Percentiles rank a stretch among this genome's conserved stretches.
Conservation (phyloP, 2,113 vertebrate genomes). For the Chaetops frenatus region DNA sequence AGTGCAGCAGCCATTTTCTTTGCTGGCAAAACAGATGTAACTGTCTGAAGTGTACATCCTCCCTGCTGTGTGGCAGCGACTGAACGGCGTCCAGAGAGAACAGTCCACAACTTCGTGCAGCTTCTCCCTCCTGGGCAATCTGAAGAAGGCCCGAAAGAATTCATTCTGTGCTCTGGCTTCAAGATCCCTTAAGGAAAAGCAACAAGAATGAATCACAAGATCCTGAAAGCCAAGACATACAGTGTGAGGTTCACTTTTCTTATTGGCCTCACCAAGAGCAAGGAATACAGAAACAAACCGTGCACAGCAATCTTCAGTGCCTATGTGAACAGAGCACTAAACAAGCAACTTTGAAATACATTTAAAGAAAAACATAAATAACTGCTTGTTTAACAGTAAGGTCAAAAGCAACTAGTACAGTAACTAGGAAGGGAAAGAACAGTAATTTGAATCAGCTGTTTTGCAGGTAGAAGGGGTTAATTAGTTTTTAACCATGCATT, state of each 20-base stretch:
- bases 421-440: neutral
- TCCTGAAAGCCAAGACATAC: neutral
- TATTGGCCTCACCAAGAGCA: neutral
- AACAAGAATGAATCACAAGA: neutral
- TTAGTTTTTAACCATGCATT: neutral
- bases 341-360: neutral
- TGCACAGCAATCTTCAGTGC: neutral
- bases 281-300: neutral
- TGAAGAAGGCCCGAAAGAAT: slow-evolving; percentile 90
- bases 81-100: slow-evolving; percentile 90
- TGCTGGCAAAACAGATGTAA: slow-evolving; percentile 91
- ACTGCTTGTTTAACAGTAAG: neutral
- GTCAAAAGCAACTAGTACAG: neutral
- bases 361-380: neutral
- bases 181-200: slow-evolving; percentile 76
- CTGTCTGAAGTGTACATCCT: slow-evolving; percentile 86
- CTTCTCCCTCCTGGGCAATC: slow-evolving; percentile 82
- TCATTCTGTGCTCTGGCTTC: slow-evolving; percentile 88
- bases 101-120: slow-evolving; percentile 81
- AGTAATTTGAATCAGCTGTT: neutral
- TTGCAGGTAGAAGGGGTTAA: rapidly evolving
- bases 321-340: neutral
- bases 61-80: slow-evolving; percentile 86
- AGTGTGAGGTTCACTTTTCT: neutral
- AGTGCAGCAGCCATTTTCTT: slow-evolving; percentile 82